Conservation (phyloP, 2,797 vertebrate genomes). For the Leuciscus waleckii region DNA sequence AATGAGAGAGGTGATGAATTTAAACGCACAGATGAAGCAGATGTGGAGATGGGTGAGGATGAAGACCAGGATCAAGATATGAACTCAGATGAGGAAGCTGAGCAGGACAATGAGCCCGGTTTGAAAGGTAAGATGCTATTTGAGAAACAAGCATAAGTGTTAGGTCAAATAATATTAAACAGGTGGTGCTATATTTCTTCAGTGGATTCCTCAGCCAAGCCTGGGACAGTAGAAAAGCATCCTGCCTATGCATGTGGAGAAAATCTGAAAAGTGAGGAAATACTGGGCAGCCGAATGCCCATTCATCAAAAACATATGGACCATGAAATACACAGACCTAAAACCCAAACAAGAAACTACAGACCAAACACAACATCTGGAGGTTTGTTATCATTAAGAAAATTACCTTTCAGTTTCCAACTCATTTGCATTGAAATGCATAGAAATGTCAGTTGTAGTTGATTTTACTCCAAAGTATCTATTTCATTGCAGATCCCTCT, state of each 20-base stretch:
- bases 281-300: neutral
- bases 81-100: constrained; percentile 40
- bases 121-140: constrained; percentile 7
- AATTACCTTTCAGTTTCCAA: neutral
- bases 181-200: neutral
- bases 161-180: neutral
- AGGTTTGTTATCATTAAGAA: constrained; percentile 41
- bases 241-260: neutral
- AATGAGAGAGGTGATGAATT: constrained; percentile 45
- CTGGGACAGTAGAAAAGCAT: neutral
- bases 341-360: neutral
- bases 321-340: neutral
- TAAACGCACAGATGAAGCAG: constrained; percentile 67
- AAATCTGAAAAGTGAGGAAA: neutral
- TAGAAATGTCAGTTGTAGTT: neutral
- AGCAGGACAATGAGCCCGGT: neutral
- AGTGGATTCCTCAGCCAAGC: neutral
- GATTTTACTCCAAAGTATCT: neutral
- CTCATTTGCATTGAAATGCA: neutral
- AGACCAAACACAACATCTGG: neutral
- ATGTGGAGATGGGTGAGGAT: constrained; percentile 58
- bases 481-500: constrained; percentile 58
- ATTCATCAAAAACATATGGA: neutral
- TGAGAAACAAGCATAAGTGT: neutral
- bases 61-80: constrained; percentile 62